Evolutionary conservation across 2,113 vertebrate species (phyloP).

Genomic region (Trichechus manatus): DNA sequence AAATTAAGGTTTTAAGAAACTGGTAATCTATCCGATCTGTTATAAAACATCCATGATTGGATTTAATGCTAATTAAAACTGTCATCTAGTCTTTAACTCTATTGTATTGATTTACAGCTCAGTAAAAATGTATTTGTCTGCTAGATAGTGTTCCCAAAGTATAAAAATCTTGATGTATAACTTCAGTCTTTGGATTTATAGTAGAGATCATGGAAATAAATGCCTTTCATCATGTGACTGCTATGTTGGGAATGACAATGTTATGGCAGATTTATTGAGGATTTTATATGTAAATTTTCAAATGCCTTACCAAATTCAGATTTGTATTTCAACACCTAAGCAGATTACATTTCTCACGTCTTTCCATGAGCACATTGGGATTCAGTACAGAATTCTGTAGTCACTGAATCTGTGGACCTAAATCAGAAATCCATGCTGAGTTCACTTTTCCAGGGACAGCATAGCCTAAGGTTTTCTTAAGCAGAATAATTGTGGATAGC

Average conservation of each 20-base stretch:
- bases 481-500: background rate
- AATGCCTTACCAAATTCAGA: conserved; percentile 27
- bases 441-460: background rate
- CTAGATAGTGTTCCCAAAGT: background rate
- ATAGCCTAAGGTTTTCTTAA: background rate
- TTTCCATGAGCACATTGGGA: conserved; percentile 54
- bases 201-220: background rate
- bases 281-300: conserved; percentile 70
- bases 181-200: conserved; percentile 16
- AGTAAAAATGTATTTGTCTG: background rate
- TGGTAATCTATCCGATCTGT: background rate
- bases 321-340: conserved; percentile 61
- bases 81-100: background rate
- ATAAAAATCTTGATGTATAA: conserved; percentile 10
- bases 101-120: conserved; percentile 28
- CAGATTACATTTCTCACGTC: conserved; percentile 39
- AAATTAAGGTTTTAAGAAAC: background rate
- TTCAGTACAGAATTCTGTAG: conserved; percentile 36
- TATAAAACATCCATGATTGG: background rate
- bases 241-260: conserved; percentile 36
- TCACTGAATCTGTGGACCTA: background rate
- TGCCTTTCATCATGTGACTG: conserved; percentile 31
- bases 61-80: conserved; percentile 42
- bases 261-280: conserved; percentile 53
- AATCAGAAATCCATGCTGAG: conserved; percentile 33